Conservation (phyloP, 2,113 vertebrate species). For the Sorex araneus region DNA sequence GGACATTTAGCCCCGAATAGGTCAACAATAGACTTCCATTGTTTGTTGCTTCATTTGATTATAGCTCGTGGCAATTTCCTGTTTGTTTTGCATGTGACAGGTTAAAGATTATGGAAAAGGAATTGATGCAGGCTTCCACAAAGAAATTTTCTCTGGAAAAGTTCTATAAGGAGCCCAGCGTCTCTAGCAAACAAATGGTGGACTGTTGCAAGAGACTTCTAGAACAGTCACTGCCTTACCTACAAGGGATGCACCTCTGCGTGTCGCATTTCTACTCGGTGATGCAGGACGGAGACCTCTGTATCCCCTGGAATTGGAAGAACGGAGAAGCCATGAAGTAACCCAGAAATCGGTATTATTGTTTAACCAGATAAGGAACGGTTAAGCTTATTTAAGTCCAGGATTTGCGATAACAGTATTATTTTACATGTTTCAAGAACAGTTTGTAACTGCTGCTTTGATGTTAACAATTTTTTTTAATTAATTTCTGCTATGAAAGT, state of each 20-base stretch:
- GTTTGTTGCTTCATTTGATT: background rate
- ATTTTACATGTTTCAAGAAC: conserved; percentile 48
- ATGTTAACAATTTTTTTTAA: conserved; percentile 52
- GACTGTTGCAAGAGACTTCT: conserved; percentile 92
- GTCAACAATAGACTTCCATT: background rate
- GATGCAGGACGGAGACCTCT: conserved; percentile 97
- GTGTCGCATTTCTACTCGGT: conserved; percentile 97
- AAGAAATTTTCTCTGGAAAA: conserved; percentile 91
- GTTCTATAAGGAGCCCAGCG: conserved; percentile 95
- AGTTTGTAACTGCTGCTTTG: conserved; percentile 80
- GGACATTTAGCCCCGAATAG: background rate
- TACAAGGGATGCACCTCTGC: conserved; percentile 93
- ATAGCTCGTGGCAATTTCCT: background rate
- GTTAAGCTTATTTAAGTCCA: conserved; percentile 84
- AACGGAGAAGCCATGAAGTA: conserved; percentile 86
- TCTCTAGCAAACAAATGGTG: conserved; percentile 95
- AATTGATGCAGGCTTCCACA: conserved; percentile 88
- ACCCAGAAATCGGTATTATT: conserved; percentile 74
- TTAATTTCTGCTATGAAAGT: conserved; percentile 53
- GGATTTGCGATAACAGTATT: conserved; percentile 80
- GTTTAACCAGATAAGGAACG: conserved; percentile 78
- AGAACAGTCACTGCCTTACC: conserved; percentile 88
- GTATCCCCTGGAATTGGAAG: conserved; percentile 98
- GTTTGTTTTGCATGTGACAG: conserved; percentile 84
- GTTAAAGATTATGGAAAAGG: conserved; percentile 91